These are phyloP conservation scores for Aramus guarauna DNA, from an alignment of 2,113 vertebrate genomes.

Conservation along the genomic window DNA sequence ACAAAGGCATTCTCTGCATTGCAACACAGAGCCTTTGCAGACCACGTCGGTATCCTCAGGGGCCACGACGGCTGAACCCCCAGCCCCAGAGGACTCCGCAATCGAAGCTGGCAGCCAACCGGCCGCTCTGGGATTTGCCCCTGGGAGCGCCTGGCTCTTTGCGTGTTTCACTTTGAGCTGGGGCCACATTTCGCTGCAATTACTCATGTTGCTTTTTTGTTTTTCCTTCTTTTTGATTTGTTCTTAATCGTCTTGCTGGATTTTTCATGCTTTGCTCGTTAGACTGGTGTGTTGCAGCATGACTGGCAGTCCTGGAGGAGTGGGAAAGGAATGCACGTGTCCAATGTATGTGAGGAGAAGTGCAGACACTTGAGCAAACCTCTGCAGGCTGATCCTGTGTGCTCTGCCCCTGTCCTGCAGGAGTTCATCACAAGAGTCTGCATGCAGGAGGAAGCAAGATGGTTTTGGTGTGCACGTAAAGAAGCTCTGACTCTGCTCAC, in stretches of 20 bases:
- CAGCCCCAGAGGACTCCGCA: background rate
- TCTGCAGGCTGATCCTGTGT: background rate
- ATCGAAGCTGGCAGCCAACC: background rate
- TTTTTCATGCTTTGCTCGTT: background rate
- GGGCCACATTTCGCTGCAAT: constrained; percentile 12
- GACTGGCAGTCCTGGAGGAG: background rate
- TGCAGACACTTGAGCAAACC: background rate
- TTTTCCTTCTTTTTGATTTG: background rate
- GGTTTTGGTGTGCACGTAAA: background rate
- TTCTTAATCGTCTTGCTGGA: background rate
- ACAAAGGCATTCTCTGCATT: constrained; percentile 35
- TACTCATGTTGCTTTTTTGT: background rate
- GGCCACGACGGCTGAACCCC: background rate
- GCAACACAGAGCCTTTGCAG: constrained; percentile 19
- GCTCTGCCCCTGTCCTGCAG: background rate
- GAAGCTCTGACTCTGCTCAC: background rate
- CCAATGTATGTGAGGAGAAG: background rate
- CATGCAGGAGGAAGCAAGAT: background rate
- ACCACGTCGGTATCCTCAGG: background rate
- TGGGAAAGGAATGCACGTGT: fast-evolving
- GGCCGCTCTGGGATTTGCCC: constrained; percentile 19
- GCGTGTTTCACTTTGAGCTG: constrained; percentile 7
- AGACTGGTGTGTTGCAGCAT: fast-evolving
- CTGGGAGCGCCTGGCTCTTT: background rate
- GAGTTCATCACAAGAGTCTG: background rate